Conservation (phyloP, 1,140 invertebrate species). For the Ganaspis sp. region DNA sequence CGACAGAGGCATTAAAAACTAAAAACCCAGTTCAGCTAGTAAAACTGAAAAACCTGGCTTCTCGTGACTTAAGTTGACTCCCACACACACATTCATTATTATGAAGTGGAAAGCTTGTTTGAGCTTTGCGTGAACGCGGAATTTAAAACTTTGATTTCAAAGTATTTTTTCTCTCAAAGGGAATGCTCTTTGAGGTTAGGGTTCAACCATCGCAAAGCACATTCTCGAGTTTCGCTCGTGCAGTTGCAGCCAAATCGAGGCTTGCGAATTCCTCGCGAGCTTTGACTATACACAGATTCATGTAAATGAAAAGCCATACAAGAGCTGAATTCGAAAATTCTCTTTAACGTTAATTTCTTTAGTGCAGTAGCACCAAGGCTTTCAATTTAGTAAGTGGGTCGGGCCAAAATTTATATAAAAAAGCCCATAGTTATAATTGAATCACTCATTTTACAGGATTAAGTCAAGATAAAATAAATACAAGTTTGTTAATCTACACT, state of each 20-base stretch:
- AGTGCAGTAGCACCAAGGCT: background rate
- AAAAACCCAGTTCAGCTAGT: background rate
- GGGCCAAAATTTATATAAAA: background rate
- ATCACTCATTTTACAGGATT: background rate
- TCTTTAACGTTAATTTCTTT: conserved; percentile 15
- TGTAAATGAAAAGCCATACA: conserved; percentile 12
- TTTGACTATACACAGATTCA: conserved; percentile 12
- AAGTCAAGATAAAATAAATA: too few relatives aligned
- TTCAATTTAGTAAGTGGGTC: background rate
- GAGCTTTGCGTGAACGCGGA: conserved; percentile 8
- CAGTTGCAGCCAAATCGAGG: conserved; percentile 15
- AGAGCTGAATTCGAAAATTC: conserved; percentile 1
- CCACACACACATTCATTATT: background rate
- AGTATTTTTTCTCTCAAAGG: conserved; percentile 37
- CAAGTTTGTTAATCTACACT: conserved; percentile 56
- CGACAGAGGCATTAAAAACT: background rate
- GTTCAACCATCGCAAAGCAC: conserved; percentile 34
- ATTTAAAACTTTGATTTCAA: conserved; percentile 29
- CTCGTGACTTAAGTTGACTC: background rate
- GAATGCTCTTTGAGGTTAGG: conserved; percentile 39
- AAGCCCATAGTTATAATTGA: background rate
- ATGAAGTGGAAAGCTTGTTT: background rate
- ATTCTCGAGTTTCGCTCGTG: conserved; percentile 27
- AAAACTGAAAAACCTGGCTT: background rate
- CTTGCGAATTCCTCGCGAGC: background rate